A percentile compares a stretch with the other conserved stretches of the same genome.
Conservation (phyloP, 2,797 vertebrate species). For the Pristis pectinata region DNA sequence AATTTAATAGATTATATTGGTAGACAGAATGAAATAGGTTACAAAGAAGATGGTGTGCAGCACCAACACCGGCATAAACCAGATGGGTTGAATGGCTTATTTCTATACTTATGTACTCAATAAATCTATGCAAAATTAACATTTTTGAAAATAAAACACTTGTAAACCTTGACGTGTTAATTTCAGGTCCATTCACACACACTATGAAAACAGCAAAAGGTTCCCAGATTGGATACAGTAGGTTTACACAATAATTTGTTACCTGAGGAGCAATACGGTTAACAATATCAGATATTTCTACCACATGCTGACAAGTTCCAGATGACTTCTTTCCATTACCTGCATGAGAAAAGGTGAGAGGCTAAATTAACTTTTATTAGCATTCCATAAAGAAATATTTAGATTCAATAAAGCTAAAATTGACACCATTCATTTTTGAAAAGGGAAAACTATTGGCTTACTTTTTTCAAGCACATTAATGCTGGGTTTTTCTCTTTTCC, state of each 20-base stretch:
- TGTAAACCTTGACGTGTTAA: neutral
- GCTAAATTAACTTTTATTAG: neutral
- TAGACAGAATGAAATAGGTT: too few relatives aligned
- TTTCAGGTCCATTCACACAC: neutral
- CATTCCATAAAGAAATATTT: neutral
- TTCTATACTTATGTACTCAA: neutral
- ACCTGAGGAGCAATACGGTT: conserved; percentile 71
- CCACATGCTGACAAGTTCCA: conserved; percentile 44
- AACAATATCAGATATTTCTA: conserved; percentile 68
- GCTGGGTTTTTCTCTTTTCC: neutral
- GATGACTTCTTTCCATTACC: conserved; percentile 54
- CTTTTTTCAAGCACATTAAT: conserved; percentile 3
- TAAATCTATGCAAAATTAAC: neutral
- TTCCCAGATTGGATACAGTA: neutral
- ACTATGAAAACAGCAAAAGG: neutral
- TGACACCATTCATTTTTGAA: neutral
- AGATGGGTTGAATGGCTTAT: too few relatives aligned
- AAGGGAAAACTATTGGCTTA: neutral
- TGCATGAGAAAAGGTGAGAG: conserved; percentile 45
- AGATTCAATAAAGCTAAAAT: neutral
- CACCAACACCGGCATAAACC: too few relatives aligned
- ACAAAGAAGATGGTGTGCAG: too few relatives aligned
- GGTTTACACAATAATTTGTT: conserved; percentile 43
- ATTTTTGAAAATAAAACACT: too few relatives aligned
- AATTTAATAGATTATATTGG: too few relatives aligned